A percentile compares a stretch with the other conserved stretches of the same genome.
phyloP scores from a whole-genome alignment of 1,140 invertebrate species.

The Orius insidiosus region DNA sequence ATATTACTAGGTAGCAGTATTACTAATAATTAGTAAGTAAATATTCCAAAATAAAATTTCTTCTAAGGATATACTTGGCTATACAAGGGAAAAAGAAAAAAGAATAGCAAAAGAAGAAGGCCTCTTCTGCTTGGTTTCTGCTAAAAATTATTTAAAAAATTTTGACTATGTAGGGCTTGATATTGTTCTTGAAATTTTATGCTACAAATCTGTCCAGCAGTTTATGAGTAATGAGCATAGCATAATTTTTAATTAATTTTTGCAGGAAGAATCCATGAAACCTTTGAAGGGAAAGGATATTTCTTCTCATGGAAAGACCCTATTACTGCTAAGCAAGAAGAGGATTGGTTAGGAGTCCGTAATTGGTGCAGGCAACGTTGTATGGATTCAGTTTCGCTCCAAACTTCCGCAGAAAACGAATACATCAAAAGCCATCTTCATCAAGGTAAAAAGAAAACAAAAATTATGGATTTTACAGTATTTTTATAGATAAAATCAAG shows the following conservation, averaged over 20 bases:
- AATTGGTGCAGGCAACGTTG: conserved; percentile 69
- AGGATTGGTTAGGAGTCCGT: conserved; percentile 62
- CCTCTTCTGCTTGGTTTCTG: too few relatives aligned
- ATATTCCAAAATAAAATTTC: too few relatives aligned
- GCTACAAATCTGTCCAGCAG: too few relatives aligned
- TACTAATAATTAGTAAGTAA: too few relatives aligned
- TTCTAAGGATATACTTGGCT: too few relatives aligned
- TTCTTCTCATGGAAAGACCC: conserved; percentile 72
- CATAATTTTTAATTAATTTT: conserved; percentile 14
- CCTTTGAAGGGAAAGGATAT: conserved; percentile 46
- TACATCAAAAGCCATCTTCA: conserved; percentile 60
- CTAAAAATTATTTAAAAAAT: too few relatives aligned
- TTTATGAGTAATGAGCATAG: too few relatives aligned
- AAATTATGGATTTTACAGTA: not conserved
- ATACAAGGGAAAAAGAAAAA: too few relatives aligned
- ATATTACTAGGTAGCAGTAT: too few relatives aligned
- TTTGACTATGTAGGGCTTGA: too few relatives aligned
- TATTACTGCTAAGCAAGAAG: conserved; percentile 45
- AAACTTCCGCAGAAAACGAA: conserved; percentile 64
- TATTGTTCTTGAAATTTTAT: too few relatives aligned
- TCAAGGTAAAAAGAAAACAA: conserved; percentile 34
- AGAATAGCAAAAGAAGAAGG: too few relatives aligned
- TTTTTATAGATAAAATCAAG: conserved; percentile 17
- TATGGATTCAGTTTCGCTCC: conserved; percentile 69
- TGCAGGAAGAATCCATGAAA: conserved; percentile 31